Conservation (phyloP, 1,140 invertebrate genomes). For the Anadara kagoshimensis region DNA sequence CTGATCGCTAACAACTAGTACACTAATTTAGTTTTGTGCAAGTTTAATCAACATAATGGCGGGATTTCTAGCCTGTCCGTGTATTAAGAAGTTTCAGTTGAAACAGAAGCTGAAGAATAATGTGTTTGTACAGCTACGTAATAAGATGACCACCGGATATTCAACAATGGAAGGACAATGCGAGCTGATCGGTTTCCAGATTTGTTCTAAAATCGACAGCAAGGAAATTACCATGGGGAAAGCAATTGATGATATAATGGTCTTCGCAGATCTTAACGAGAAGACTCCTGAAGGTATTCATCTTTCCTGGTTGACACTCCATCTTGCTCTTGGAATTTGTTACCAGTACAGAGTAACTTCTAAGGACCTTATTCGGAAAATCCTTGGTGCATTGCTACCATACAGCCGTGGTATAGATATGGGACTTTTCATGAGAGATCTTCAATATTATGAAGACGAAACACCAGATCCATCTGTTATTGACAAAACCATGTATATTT, state of each 20-base stretch:
- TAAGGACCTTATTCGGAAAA: slow-evolving; percentile 18
- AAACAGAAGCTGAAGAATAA: not conserved
- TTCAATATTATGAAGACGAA: slow-evolving; percentile 29
- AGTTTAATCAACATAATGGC: no score
- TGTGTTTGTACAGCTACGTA: not conserved
- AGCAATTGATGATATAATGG: slow-evolving; percentile 33
- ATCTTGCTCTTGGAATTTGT: slow-evolving; percentile 43
- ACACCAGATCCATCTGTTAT: not conserved
- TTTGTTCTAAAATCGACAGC: slow-evolving; percentile 28
- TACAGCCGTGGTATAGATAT: slow-evolving; percentile 44
- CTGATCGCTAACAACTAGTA: no score
- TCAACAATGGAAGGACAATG: slow-evolving; percentile 32
- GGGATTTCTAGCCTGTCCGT: not conserved
- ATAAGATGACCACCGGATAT: slow-evolving; percentile 3
- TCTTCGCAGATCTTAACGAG: slow-evolving; percentile 14
- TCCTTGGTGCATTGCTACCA: slow-evolving; percentile 27
- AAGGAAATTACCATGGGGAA: slow-evolving; percentile 27
- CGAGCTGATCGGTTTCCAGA: slow-evolving; percentile 34
- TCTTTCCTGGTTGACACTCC: slow-evolving; percentile 39
- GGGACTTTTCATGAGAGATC: slow-evolving; percentile 45
- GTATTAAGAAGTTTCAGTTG: not conserved
- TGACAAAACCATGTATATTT: slow-evolving; percentile 33
- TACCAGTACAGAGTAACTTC: slow-evolving; percentile 24
- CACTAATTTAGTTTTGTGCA: no score
- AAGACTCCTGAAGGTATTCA: slow-evolving; percentile 18